Percentiles rank a stretch among this genome's conserved stretches.
Evolutionary conservation across 2,113 vertebrate species (phyloP).

Genomic region (Cebus imitator): DNA sequence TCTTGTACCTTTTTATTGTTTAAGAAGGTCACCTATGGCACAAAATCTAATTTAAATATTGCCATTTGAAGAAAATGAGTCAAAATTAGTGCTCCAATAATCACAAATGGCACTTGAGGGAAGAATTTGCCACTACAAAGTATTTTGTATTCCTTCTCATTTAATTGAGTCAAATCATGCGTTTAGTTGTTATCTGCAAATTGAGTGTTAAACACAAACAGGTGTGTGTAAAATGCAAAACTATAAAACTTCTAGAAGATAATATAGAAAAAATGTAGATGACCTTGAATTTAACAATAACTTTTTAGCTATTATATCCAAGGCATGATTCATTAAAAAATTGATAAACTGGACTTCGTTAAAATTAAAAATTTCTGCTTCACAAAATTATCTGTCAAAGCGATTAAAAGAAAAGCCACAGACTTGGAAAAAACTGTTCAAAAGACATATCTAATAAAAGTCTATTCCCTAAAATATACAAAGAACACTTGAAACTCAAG

Average conservation of each 20-base stretch:
- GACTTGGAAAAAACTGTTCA: neutral
- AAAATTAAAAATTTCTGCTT: neutral
- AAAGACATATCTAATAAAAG: neutral
- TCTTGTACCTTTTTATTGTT: neutral
- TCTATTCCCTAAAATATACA: neutral
- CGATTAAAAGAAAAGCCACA: neutral
- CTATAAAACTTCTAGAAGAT: neutral
- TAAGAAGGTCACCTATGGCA: constrained; percentile 3
- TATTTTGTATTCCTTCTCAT: neutral
- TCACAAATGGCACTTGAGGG: neutral
- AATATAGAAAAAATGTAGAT: neutral
- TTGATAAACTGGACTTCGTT: neutral
- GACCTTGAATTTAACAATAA: neutral
- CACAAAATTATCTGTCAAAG: neutral
- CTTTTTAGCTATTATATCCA: neutral
- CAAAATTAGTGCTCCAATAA: constrained; percentile 11
- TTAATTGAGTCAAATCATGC: neutral
- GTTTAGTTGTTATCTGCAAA: constrained; percentile 6
- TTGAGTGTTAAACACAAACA: neutral
- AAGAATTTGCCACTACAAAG: neutral
- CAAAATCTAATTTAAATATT: constrained; percentile 13
- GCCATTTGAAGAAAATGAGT: constrained; percentile 16
- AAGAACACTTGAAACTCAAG: neutral
- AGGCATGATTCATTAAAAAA: neutral
- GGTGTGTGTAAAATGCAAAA: neutral